Conservation (phyloP, 2,888 invertebrate species). For the Colostygia pectinataria region DNA sequence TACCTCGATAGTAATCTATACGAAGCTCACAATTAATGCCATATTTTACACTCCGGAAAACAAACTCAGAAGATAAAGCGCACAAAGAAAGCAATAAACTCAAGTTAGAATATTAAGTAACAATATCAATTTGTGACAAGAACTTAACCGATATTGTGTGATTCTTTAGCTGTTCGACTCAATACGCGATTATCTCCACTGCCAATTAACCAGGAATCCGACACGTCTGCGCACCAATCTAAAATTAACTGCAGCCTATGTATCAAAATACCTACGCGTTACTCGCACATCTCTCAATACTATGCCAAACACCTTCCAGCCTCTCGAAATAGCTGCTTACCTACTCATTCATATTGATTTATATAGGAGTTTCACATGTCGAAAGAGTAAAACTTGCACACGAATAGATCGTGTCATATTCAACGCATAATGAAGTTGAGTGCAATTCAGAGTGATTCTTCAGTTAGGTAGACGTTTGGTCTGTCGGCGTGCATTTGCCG, state of each 20-base stretch:
- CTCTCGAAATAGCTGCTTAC: slow-evolving; percentile 75
- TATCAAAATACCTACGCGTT: slow-evolving; percentile 82
- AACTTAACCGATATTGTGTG: slow-evolving; percentile 18
- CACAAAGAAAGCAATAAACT: slow-evolving; percentile 21
- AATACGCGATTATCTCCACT: slow-evolving; percentile 73
- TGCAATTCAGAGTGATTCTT: slow-evolving; percentile 36
- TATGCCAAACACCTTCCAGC: slow-evolving; percentile 83
- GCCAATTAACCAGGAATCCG: slow-evolving; percentile 82
- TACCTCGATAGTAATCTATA: slow-evolving; percentile 78
- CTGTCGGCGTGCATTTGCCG: slow-evolving; percentile 45
- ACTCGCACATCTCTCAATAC: slow-evolving; percentile 82
- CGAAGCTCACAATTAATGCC: slow-evolving; percentile 71
- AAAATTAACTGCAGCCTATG: slow-evolving; percentile 83
- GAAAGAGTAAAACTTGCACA: slow-evolving; percentile 42
- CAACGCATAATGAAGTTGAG: slow-evolving; percentile 32
- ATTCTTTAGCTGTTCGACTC: slow-evolving; percentile 46
- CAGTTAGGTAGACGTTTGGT: slow-evolving; percentile 46
- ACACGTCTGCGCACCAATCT: slow-evolving; percentile 82
- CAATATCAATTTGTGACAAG: slow-evolving; percentile 25
- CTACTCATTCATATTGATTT: slow-evolving; percentile 73
- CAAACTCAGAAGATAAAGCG: slow-evolving; percentile 36
- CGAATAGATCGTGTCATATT: slow-evolving; percentile 43
- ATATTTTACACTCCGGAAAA: slow-evolving; percentile 68
- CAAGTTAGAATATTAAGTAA: slow-evolving; percentile 26
- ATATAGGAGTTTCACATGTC: slow-evolving; percentile 55